Conservation (phyloP, 2,888 invertebrate genomes). For the Drosophila subquinaria region DNA sequence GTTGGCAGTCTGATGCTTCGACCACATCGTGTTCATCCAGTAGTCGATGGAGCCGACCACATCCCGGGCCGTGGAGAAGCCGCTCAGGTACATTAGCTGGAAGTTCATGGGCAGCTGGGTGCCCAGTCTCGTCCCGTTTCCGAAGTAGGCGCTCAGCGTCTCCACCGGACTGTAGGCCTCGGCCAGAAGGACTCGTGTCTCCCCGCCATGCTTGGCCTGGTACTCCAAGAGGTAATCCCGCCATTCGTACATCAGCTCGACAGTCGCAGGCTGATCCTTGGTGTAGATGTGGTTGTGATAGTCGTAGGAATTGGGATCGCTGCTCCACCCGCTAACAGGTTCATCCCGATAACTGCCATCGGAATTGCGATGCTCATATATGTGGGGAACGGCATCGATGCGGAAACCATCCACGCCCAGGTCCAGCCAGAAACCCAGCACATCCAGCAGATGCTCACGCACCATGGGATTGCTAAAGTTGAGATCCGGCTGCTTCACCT, state of each 20-base stretch:
- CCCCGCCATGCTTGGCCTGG: slow-evolving; percentile 77
- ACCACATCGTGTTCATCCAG: slow-evolving; percentile 88
- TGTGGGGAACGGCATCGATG: slow-evolving; percentile 88
- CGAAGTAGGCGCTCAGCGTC: slow-evolving; percentile 87
- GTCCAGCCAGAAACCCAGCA: slow-evolving; percentile 90
- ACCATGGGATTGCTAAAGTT: slow-evolving; percentile 91
- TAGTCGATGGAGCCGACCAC: slow-evolving; percentile 86
- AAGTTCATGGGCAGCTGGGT: slow-evolving; percentile 90
- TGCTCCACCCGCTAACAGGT: slow-evolving; percentile 85
- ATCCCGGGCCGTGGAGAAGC: slow-evolving; percentile 86
- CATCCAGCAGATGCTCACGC: slow-evolving; percentile 88
- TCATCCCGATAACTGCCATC: slow-evolving; percentile 85
- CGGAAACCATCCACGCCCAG: slow-evolving; percentile 92
- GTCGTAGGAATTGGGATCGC: slow-evolving; percentile 86
- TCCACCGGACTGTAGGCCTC: slow-evolving; percentile 88
- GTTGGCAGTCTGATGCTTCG: slow-evolving; percentile 86
- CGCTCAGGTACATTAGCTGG: slow-evolving; percentile 86
- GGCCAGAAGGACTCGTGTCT: slow-evolving; percentile 87
- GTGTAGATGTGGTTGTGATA: slow-evolving; percentile 88
- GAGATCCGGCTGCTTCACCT: slow-evolving; percentile 91
- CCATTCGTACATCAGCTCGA: slow-evolving; percentile 87
- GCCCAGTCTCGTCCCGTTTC: slow-evolving; percentile 85
- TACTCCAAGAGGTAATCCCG: slow-evolving; percentile 86
- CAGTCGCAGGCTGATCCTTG: slow-evolving; percentile 87
- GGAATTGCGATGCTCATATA: slow-evolving; percentile 85